Evolutionary conservation across 2,113 vertebrate species (phyloP).

Genomic region (Tapirus terrestris): DNA sequence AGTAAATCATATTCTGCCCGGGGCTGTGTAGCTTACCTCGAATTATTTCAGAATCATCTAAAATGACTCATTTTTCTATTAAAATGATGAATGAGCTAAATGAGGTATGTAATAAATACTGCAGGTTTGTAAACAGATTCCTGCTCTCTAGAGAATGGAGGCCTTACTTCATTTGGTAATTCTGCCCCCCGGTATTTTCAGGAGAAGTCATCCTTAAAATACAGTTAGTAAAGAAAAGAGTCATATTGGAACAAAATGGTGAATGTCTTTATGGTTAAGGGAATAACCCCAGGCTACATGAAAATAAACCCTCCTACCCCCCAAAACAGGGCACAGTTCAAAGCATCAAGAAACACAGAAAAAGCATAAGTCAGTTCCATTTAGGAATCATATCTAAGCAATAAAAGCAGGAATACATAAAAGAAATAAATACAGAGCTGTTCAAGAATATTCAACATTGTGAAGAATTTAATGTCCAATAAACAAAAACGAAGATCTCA

Average conservation of each 20-base stretch:
- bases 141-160: constrained; percentile 86
- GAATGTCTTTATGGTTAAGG: neutral
- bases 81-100: constrained; percentile 96
- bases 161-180: constrained; percentile 88
- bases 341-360: constrained; percentile 39
- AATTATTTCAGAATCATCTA: constrained; percentile 89
- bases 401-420: neutral
- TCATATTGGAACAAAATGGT: constrained; percentile 22
- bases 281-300: neutral
- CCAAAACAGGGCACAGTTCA: neutral
- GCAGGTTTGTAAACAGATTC: constrained; percentile 93
- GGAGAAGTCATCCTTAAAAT: constrained; percentile 86
- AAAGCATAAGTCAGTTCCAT: neutral
- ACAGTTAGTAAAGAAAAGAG: constrained; percentile 64
- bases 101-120: constrained; percentile 97
- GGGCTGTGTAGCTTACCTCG: constrained; percentile 84
- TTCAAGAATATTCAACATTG: constrained; percentile 52
- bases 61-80: constrained; percentile 95
- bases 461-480: constrained; percentile 14
- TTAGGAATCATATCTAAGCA: neutral
- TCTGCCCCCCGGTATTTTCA: constrained; percentile 83
- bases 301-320: neutral
- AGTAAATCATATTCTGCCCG: constrained; percentile 86
- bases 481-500: constrained; percentile 37
- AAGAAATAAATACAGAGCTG: neutral